Base-by-base conservation (phyloP, 2,113 vertebrate species). In the Labeo rohita region DNA sequence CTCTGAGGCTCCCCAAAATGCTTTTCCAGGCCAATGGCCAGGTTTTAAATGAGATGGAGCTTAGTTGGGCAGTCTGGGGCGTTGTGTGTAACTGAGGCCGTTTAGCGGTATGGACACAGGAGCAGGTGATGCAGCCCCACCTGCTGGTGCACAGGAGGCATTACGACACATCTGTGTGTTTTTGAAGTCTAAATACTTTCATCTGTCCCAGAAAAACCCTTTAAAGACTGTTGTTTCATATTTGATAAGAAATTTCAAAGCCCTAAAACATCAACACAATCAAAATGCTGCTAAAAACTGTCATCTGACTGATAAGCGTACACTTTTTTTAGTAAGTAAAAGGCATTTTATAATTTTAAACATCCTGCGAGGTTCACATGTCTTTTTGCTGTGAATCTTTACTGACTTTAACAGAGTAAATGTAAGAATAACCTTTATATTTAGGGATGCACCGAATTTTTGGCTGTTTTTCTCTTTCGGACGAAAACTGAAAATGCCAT, bases 141-240 rank as follows among this genome's bases (percentile, higher is more conserved):
- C 90, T 88, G 77, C 86, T 91, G 91, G 86, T 79, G 34, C 52
- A 15, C 16, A 68, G 1, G 28, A 50, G 74, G 9, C 75, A 89
- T 36, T 90, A 75, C 79, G 4, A 23, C 15, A 34, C 5, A 59
- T 54, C 8, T 72, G 6, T n/a, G 13, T 21, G 43, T 36, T 6
- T 36, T 54, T 61, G 7, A 80, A 23, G 23, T 9, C 1, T 2
- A 61, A 39, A 56, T 28, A 47, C 10, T 21, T n/a, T 8, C 10
- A 21, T 49, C 21, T 50, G 36, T 49, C 73, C 18, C 21, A 3
- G n/a, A 4, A 13, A 39, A 68, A 36, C 66, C 34, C 6, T 68
- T 8, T 66, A 36, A 66, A 66, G 65, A 13, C 28, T 66, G 15
- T 11, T 66, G 10, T 34, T 16, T 68, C 13, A 16, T 68, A 68